Conservation (phyloP, 2,888 invertebrate genomes). For the Ephialtes manifestator region DNA sequence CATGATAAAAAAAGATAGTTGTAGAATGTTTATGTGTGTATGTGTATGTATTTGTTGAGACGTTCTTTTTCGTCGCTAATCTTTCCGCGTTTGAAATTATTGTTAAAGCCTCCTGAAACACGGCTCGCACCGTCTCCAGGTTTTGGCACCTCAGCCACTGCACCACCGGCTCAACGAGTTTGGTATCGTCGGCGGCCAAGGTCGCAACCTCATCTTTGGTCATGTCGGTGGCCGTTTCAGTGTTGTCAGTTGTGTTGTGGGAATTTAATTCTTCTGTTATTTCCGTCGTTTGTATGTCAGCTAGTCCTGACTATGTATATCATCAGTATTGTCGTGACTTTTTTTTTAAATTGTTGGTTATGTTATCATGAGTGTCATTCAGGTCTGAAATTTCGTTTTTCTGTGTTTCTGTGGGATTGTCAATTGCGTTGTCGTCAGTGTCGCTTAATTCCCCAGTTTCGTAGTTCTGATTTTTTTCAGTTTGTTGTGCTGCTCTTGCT, state of each 20-base stretch:
- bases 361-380: neutral
- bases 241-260: neutral
- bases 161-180: neutral
- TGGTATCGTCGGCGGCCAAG: neutral
- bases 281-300: neutral
- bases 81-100: too few species aligned
- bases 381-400: too few species aligned
- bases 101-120: neutral
- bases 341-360: neutral
- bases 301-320: neutral
- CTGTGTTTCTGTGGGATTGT: too few species aligned
- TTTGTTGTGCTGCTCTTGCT: too few species aligned
- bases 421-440: too few species aligned
- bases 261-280: neutral
- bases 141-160: neutral
- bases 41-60: too few species aligned
- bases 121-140: neutral
- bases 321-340: neutral
- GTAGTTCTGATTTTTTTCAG: too few species aligned
- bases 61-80: too few species aligned
- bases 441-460: too few species aligned
- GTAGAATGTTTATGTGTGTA: too few species aligned
- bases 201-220: too few species aligned
- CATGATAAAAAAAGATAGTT: too few species aligned
- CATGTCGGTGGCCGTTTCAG: neutral